A percentile compares a stretch with the other conserved stretches of the same genome.
Conservation (phyloP, 53 echinoderm and acorn worm species). For the Crossaster papposus region DNA sequence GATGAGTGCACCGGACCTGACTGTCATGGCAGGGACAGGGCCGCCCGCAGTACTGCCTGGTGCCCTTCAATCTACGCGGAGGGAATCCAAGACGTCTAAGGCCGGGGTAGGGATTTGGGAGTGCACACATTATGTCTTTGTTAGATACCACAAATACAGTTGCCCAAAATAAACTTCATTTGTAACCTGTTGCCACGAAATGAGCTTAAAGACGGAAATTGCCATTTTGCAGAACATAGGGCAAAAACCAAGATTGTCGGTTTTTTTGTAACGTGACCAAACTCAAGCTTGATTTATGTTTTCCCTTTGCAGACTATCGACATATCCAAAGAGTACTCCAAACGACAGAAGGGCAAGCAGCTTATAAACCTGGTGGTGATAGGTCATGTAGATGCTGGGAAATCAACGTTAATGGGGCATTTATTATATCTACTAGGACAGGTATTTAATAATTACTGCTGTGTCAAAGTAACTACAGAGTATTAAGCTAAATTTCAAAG, state of each 20-base stretch:
- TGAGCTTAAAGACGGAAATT: too few relatives aligned
- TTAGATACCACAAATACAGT: too few relatives aligned
- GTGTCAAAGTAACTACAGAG: too few relatives aligned
- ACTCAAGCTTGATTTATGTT: not conserved
- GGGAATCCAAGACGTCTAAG: slow-evolving; percentile 78
- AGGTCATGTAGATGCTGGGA: slow-evolving; percentile 97
- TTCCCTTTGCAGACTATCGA: slow-evolving; percentile 71
- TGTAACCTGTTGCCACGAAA: too few relatives aligned
- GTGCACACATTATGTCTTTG: too few relatives aligned
- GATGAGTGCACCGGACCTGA: slow-evolving; percentile 79
- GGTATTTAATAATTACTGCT: not conserved
- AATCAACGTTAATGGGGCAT: slow-evolving; percentile 98
- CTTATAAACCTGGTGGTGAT: slow-evolving; percentile 95
- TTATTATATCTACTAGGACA: slow-evolving; percentile 88
- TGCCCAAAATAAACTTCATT: too few relatives aligned
- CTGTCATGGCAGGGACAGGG: slow-evolving; percentile 56
- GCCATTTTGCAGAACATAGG: too few relatives aligned
- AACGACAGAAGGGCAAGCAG: slow-evolving; percentile 82
- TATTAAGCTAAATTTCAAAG: too few relatives aligned
- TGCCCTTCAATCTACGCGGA: slow-evolving; percentile 34
- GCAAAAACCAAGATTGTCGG: too few relatives aligned
- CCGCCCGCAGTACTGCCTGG: slow-evolving; percentile 57
- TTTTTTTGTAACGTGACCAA: too few relatives aligned
- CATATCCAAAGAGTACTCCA: slow-evolving; percentile 78
- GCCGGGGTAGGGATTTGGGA: slow-evolving; percentile 69